Base-by-base conservation (phyloP, 1,140 invertebrate genomes). In the Teleogryllus occipitalis region DNA sequence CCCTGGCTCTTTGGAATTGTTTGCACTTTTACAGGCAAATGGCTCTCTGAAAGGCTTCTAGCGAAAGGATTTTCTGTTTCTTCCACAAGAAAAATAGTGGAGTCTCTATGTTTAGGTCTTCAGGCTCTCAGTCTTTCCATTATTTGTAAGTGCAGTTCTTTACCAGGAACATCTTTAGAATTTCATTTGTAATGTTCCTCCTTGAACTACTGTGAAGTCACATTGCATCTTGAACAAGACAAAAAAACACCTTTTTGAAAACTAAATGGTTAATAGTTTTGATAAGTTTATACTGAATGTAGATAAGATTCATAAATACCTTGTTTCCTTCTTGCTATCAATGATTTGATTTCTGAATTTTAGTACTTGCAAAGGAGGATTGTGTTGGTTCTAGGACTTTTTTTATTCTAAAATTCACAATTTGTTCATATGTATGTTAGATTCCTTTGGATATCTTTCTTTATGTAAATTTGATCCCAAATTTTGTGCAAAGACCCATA, bases 1-100 rank as follows among this genome's bases (percentile, higher is more conserved):
- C 93, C 93, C 4, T 93, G 92, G 90, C 81, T 93, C 27, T 89
- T 92, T 5, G 87, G 91, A 77, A 88, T 92, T 75, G 89, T 91
- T 54, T 91, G 90, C 81, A 91, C 91, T 54, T 88, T 93, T 76
- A 86, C 91, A 72, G 90, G 91, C 79, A 92, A 92, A 83, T 88
- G 88, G 82, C 81, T 93, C 21, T 92, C 92, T 1, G 90, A 92
- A 82, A 85, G 85, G 77, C 85, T 93, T 80, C 87, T 92, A 14
- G 87, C 84, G 78, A 82, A 85, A 39, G 87, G 89, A 12, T 90
- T 87, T 83, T 86, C 86, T 5, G 83, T 89, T 0, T 89, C 89
- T 3, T 81, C 82, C 8, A 89, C 89, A n/a, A 85, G 89, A 18
- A 90, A 90, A 84, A 85, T 87, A 18, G 86, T 90, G 54, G 88